phyloP scores from a whole-genome alignment of 2,113 vertebrate genomes.

The Cyanoliseus patagonus region DNA sequence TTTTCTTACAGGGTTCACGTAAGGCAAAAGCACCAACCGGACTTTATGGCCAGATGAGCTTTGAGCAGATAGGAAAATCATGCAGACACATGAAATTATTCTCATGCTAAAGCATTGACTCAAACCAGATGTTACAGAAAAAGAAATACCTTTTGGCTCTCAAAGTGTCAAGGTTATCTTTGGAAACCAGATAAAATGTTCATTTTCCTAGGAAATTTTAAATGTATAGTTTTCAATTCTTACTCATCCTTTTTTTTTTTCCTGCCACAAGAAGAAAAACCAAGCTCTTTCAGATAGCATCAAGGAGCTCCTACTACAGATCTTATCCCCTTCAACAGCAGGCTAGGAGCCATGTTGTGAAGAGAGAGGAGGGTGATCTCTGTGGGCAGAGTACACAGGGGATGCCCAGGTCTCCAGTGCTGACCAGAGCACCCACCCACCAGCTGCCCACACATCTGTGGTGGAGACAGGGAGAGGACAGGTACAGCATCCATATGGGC shows the following conservation, averaged over 20 bases:
- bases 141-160: slow-evolving; percentile 51
- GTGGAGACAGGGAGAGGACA: neutral
- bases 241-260: neutral
- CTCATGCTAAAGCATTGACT: slow-evolving; percentile 41
- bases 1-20: neutral
- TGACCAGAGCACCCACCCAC: neutral
- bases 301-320: neutral
- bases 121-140: slow-evolving; percentile 16
- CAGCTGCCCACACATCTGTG: neutral
- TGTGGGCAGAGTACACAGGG: too few relatives aligned
- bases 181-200: slow-evolving; percentile 44
- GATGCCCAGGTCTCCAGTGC: neutral
- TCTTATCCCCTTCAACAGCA: rapidly evolving
- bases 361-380: neutral
- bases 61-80: slow-evolving; percentile 12
- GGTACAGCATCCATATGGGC: rapidly evolving
- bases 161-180: slow-evolving; percentile 45
- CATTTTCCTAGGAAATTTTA: slow-evolving; percentile 40
- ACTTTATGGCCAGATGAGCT: neutral
- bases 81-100: slow-evolving; percentile 49
- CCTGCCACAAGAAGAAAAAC: neutral
- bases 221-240: neutral
- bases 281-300: neutral
- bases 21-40: neutral
- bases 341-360: rapidly evolving